phyloP scores from a whole-genome alignment of 2,797 vertebrate species.

The Trachurus trachurus region DNA sequence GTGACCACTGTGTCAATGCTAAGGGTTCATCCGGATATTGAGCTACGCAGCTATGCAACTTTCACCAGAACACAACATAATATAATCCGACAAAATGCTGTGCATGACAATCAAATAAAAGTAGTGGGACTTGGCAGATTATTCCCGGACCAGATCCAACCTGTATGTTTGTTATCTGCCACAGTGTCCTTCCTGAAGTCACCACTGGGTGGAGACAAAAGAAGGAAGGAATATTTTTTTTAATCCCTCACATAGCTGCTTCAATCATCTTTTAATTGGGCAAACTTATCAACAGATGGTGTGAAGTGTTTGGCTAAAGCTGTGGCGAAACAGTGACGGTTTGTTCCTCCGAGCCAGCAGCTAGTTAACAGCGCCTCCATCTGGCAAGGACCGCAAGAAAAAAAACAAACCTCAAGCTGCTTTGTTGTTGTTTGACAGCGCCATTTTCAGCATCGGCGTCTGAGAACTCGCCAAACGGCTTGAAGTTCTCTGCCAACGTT shows the following conservation, averaged over 20 bases:
- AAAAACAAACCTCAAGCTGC: not conserved
- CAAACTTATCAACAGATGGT: not conserved
- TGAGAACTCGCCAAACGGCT: conserved; percentile 15
- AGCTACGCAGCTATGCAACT: not conserved
- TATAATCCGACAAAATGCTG: not conserved
- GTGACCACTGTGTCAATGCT: too few species aligned
- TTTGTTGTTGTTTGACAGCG: conserved; percentile 11
- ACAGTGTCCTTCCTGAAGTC: not conserved
- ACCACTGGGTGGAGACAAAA: not conserved
- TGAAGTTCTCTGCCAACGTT: conserved; percentile 31
- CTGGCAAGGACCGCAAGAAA: conserved; percentile 2
- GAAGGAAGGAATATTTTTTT: not conserved
- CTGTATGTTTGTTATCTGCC: not conserved
- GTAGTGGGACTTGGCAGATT: not conserved
- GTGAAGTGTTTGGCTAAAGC: conserved; percentile 2
- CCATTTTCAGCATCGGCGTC: conserved; percentile 21
- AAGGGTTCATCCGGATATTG: not conserved
- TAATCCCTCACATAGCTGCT: not conserved
- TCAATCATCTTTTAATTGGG: not conserved
- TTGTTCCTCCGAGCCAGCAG: not conserved
- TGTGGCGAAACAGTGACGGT: too few species aligned
- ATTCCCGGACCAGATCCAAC: not conserved
- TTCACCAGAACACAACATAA: not conserved
- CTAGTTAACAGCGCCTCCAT: conserved; percentile 14
- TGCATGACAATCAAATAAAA: not conserved